These are phyloP conservation scores for Leuciscus waleckii DNA, from an alignment of 2,797 vertebrate genomes.

Conservation along the genomic window DNA sequence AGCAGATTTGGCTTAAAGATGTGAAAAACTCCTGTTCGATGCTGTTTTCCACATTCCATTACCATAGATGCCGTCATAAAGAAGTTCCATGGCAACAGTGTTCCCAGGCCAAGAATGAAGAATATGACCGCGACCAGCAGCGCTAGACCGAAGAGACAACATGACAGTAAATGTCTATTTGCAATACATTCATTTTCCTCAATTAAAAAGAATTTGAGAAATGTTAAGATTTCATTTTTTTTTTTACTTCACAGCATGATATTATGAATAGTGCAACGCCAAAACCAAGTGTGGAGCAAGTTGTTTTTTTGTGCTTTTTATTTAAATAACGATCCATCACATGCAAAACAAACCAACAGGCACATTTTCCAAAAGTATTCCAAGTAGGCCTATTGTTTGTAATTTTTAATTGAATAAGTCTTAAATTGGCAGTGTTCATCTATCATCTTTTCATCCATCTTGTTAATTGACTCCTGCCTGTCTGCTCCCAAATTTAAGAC, in stretches of 20 bases:
- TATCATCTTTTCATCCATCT: too few relatives aligned
- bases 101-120: slow-evolving; percentile 89
- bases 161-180: background rate
- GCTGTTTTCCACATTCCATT: slow-evolving; percentile 49
- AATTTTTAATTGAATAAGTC: background rate
- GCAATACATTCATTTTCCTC: background rate
- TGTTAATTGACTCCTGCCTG: background rate
- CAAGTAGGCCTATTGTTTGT: background rate
- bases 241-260: background rate
- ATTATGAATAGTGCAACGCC: background rate
- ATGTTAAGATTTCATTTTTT: background rate
- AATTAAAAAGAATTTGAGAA: background rate
- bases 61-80: slow-evolving; percentile 91
- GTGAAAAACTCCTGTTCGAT: background rate
- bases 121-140: slow-evolving; percentile 80
- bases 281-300: background rate
- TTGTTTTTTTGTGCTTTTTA: background rate
- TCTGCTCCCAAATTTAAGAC: background rate
- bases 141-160: slow-evolving; percentile 59
- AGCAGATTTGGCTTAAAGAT: background rate
- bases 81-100: slow-evolving; percentile 92
- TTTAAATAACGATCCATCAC: background rate
- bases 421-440: background rate
- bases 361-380: background rate
- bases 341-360: background rate